A percentile compares a stretch with the other conserved stretches of the same genome.
Evolutionary conservation across 2,113 vertebrate genomes (phyloP).

Genomic region (Ivindomyrus marchei): DNA sequence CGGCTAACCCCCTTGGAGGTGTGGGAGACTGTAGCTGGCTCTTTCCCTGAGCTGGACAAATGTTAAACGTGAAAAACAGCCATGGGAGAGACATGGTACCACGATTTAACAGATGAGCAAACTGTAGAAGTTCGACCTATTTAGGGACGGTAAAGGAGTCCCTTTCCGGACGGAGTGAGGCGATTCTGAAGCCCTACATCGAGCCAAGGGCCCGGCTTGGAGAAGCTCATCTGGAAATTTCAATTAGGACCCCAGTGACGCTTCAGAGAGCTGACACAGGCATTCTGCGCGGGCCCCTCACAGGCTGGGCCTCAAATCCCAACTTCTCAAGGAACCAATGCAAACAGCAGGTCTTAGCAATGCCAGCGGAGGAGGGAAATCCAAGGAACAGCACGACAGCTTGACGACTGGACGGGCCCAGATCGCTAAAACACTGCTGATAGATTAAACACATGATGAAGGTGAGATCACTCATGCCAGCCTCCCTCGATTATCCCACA

Average conservation of each 20-base stretch:
- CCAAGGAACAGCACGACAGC: background rate
- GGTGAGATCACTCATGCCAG: conserved; percentile 3
- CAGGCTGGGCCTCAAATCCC: background rate
- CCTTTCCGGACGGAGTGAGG: background rate
- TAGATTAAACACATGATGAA: background rate
- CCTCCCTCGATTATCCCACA: conserved; percentile 16
- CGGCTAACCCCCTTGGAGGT: background rate
- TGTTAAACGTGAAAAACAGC: background rate
- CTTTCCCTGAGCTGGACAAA: background rate
- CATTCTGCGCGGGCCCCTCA: background rate
- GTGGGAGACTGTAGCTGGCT: background rate
- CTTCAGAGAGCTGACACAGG: background rate
- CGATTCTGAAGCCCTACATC: background rate
- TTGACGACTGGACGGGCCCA: background rate
- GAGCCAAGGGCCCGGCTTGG: background rate
- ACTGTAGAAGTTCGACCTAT: background rate
- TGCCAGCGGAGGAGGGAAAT: background rate
- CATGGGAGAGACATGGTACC: background rate
- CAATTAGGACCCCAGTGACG: background rate
- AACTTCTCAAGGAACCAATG: background rate
- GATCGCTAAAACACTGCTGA: background rate
- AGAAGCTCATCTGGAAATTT: background rate
- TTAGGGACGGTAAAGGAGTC: background rate
- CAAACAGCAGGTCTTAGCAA: background rate
- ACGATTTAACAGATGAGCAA: background rate